These are phyloP conservation scores for Branchipolynoe longqiensis DNA, from an alignment of 2,888 invertebrate species.

Conservation along the genomic window DNA sequence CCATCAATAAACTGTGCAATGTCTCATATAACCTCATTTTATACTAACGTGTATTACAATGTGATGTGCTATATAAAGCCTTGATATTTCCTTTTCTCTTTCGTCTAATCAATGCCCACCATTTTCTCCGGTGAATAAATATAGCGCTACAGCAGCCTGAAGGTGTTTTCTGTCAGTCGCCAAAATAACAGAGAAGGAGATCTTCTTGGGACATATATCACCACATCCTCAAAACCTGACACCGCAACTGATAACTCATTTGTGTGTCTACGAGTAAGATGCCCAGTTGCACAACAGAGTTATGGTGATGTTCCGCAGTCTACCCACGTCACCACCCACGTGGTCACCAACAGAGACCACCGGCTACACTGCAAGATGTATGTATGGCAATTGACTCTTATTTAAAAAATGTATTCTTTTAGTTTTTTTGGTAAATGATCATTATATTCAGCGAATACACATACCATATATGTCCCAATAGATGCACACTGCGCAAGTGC, in stretches of 20 bases:
- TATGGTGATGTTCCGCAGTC: not conserved
- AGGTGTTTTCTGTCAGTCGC: not conserved
- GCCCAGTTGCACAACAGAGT: not conserved
- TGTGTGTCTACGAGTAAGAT: constrained; percentile 16
- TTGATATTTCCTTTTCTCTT: not conserved
- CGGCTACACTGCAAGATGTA: too few species aligned
- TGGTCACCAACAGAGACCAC: too few species aligned
- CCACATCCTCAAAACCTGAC: not conserved
- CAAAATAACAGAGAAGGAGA: not conserved
- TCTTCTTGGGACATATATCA: not conserved
- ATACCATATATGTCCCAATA: too few species aligned
- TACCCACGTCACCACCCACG: constrained; percentile 9
- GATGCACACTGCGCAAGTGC: too few species aligned
- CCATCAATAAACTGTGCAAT: too few species aligned
- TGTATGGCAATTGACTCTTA: too few species aligned
- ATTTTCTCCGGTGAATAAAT: not conserved
- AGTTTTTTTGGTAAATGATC: too few species aligned
- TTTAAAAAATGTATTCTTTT: too few species aligned
- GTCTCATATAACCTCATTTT: too few species aligned
- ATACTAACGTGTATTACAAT: too few species aligned
- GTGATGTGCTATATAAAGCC: too few species aligned
- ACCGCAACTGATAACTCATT: not conserved
- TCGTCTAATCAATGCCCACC: not conserved
- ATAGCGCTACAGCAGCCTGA: not conserved
- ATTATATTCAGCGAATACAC: too few species aligned